These are phyloP conservation scores for Diabrotica undecimpunctata DNA, from an alignment of 1,140 invertebrate species.

Conservation along the genomic window DNA sequence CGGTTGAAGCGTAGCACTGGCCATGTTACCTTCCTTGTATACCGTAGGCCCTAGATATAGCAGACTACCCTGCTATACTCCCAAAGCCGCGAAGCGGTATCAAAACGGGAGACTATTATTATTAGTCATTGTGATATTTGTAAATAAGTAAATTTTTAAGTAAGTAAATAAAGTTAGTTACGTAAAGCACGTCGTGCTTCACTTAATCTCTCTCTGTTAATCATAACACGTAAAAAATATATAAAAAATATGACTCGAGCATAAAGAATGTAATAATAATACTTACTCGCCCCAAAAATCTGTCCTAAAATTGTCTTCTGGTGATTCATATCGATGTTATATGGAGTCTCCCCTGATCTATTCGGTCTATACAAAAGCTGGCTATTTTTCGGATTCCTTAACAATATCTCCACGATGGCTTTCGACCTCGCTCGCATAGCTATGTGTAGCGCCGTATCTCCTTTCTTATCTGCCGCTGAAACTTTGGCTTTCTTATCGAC, in stretches of 20 bases:
- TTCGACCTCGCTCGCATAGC: conserved; percentile 92
- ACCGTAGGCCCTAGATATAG: no score
- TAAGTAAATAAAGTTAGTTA: no score
- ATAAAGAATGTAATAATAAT: conserved; percentile 3
- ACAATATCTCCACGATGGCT: conserved; percentile 89
- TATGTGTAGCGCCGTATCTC: conserved; percentile 95
- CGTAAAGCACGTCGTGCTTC: no score
- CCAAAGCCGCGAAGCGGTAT: no score
- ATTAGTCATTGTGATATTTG: no score
- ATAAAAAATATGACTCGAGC: background rate
- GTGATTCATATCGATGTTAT: conserved; percentile 94
- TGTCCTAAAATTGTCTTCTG: conserved; percentile 92
- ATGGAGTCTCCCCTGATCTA: conserved; percentile 92
- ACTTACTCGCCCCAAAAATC: conserved; percentile 88
- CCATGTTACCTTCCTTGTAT: no score
- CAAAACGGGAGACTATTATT: no score
- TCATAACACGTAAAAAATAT: no score
- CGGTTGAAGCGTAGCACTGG: no score
- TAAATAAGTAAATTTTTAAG: no score
- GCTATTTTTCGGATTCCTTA: conserved; percentile 94
- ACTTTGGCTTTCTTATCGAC: conserved; percentile 94
- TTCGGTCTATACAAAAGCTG: conserved; percentile 95
- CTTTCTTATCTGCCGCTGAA: conserved; percentile 87
- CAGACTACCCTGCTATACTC: no score
- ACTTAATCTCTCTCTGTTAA: no score